A percentile compares a stretch with the other conserved stretches of the same genome.
Conservation (phyloP, 2,797 vertebrate genomes). For the Pseudochirops corinnae region DNA sequence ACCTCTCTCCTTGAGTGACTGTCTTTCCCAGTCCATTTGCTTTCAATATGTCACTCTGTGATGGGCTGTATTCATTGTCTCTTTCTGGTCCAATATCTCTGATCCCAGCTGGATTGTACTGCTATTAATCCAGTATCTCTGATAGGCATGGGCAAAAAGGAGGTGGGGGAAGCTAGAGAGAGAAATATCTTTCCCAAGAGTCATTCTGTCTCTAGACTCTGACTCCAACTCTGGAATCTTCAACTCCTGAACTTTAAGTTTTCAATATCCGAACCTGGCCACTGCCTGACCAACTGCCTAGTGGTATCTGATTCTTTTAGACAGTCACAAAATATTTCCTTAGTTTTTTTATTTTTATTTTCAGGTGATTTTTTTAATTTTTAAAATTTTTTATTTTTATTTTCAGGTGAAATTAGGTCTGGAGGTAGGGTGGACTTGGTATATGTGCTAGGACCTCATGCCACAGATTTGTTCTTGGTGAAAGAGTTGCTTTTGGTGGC, state of each 20-base stretch:
- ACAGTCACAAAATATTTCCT: neutral
- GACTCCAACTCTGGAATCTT: neutral
- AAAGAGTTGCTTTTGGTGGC: neutral
- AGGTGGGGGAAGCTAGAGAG: neutral
- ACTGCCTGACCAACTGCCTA: neutral
- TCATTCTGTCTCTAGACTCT: neutral
- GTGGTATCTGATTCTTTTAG: neutral
- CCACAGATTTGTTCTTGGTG: neutral
- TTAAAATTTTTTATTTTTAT: neutral
- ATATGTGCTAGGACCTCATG: neutral
- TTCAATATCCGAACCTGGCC: neutral
- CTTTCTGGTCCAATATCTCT: neutral
- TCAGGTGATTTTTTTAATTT: neutral
- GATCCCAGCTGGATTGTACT: neutral
- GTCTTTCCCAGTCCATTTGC: neutral
- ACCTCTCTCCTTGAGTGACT: neutral
- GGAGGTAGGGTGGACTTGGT: neutral
- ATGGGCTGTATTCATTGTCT: neutral
- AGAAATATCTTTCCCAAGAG: neutral
- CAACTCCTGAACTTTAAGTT: neutral
- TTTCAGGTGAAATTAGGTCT: neutral
- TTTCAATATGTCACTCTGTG: neutral
- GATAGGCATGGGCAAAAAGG: neutral
- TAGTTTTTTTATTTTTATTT: neutral
- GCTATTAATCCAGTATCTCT: neutral